Evolutionary conservation across 2,113 vertebrate genomes (phyloP).

Genomic region (Probosciger aterrimus): DNA sequence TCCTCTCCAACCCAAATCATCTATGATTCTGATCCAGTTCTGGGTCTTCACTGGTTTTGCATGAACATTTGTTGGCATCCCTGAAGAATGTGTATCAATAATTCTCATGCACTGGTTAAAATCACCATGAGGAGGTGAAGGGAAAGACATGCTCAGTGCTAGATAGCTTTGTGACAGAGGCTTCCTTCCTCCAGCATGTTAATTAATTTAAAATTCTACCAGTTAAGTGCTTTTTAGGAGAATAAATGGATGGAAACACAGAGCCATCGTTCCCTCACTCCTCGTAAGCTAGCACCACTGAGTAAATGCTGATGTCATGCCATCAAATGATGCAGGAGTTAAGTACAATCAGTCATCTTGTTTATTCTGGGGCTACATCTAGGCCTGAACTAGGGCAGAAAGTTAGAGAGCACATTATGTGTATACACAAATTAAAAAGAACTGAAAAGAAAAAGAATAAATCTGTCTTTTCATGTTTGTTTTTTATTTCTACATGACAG

Average conservation of each 20-base stretch:
- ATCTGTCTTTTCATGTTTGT: neutral
- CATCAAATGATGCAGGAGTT: neutral
- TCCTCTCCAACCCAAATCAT: neutral
- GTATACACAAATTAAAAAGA: neutral
- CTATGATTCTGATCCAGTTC: neutral
- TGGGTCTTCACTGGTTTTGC: neutral
- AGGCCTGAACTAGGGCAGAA: neutral
- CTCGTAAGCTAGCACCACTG: neutral
- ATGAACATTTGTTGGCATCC: neutral
- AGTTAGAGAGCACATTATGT: neutral
- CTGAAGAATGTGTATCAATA: neutral
- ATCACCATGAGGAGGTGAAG: neutral
- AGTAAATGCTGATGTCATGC: neutral
- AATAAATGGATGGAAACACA: neutral
- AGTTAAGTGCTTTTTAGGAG: neutral
- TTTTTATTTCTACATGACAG: neutral
- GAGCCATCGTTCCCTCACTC: neutral
- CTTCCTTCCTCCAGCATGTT: neutral
- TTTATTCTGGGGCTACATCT: neutral
- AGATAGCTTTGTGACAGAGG: neutral
- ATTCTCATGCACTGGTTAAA: fast-evolving
- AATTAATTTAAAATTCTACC: neutral
- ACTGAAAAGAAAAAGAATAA: neutral
- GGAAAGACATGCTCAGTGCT: neutral
- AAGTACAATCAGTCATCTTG: neutral